Evolutionary conservation across 1,140 invertebrate genomes (phyloP), one percentile per base, ranked within the genome.

Genomic region (Drosophila persimilis): DNA sequence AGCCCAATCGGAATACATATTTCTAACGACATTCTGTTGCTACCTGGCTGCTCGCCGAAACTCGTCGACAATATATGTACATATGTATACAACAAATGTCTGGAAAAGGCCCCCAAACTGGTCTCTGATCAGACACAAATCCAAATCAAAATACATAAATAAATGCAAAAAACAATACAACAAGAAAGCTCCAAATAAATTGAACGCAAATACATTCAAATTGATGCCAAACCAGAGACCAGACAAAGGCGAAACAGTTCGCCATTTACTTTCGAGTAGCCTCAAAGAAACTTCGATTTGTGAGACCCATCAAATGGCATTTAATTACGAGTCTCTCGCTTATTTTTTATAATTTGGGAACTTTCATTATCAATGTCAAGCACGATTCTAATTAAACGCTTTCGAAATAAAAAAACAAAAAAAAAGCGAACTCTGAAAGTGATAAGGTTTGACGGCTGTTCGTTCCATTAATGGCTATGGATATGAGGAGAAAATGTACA

Each of bases 351-450:
- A 26, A 20, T 20, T 20, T 53, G 54, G 54, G 52, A 63, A 64
- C 55, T 84, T 85, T 84, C 80, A 85, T 84, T 84, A 84, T 84
- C 80, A 84, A 84, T 84, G 80, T 85, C 80, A 85, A 77, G 79
- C 76, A 76, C 77, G 59, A 65, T 64, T 67, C 63, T 73, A 73
- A 73, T 73, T 65, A 73, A 73, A 73, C 69, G 48, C 59, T 53
- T 41, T 73, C 26, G 46, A 73, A 64, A 64, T 51, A 24, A 44
- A 29, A 24, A n/a, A n/a, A n/a, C n/a, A n/a, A n/a, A 35, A 3
- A 44, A 26, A 26, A 26, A 26, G 3, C 4, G 24, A 26, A 26
- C 24, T 5, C 24, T 26, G 24, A 26, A 26, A 26, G 24, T 5
- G 24, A 26, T 26, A 26, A 5, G 24, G 24, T 26, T 26, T 26